phyloP scores from a whole-genome alignment of 2,888 invertebrate species.

The Pyrrhopygopsis socrates region DNA sequence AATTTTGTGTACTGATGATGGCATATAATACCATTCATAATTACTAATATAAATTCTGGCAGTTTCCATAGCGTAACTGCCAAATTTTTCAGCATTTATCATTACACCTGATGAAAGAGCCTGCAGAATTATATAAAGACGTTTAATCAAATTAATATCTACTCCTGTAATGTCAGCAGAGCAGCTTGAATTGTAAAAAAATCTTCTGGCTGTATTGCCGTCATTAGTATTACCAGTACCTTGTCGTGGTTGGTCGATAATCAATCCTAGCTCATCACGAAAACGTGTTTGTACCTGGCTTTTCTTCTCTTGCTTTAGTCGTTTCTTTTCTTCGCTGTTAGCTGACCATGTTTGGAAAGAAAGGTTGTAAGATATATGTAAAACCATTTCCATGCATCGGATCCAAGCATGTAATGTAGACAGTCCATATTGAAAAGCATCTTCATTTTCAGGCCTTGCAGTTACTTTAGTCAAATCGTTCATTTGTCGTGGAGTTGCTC shows the following conservation, averaged over 20 bases:
- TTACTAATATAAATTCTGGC: constrained; percentile 22
- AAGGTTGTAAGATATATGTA: constrained; percentile 66
- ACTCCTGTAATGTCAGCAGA: background rate
- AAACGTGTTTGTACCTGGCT: too few relatives aligned
- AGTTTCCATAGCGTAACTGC: constrained; percentile 38
- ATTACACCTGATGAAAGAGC: constrained; percentile 39
- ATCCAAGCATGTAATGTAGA: constrained; percentile 72
- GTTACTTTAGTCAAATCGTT: constrained; percentile 67
- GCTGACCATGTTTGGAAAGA: too few relatives aligned
- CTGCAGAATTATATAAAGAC: constrained; percentile 17
- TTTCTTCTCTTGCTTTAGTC: too few relatives aligned
- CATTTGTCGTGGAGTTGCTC: constrained; percentile 76
- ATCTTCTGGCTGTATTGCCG: background rate
- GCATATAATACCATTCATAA: constrained; percentile 38
- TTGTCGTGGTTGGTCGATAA: too few relatives aligned
- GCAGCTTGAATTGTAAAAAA: background rate
- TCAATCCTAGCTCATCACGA: too few relatives aligned
- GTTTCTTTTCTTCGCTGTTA: too few relatives aligned
- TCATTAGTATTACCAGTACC: background rate
- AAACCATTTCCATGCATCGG: constrained; percentile 63
- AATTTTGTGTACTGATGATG: constrained; percentile 45
- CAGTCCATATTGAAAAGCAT: constrained; percentile 69
- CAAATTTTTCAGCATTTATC: constrained; percentile 44
- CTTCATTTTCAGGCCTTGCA: constrained; percentile 56
- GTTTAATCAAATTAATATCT: background rate